Base-by-base conservation (phyloP, 1,140 invertebrate species). In the Odontomachus brunneus region DNA sequence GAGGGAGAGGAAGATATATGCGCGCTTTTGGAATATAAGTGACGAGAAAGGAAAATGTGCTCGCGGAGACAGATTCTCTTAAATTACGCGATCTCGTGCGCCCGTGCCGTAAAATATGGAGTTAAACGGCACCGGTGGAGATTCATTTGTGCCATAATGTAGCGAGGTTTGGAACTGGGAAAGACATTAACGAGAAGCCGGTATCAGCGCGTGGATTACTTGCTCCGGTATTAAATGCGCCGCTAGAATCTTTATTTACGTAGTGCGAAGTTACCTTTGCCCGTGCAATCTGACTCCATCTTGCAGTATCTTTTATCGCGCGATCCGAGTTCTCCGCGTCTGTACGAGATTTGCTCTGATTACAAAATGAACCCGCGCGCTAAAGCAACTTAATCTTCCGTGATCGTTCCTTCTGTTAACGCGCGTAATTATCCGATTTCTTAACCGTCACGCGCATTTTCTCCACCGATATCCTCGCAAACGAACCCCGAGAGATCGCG, bases 351-450 rank as follows among this genome's bases (percentile, higher is more conserved):
- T 15, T n/a, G 11, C 15, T 15, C 51, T 57, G 33, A 71, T 80
- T 80, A 51, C 65, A 33, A 80, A 80, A 80, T 69, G 71, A 80
- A 67, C 15, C 22, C 22, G 53, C 17, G 33, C 22, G 38, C 59
- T n/a, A n/a, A 55, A 80, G 57, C 26, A 49, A 29, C 12, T 67
- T 80, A 60, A 67, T 60, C 74, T 19, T 17, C 24, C 53, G 38
- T 65, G 59, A 83, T 83, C 67, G 26, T 83, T 59, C 62, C 48
- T 71, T 24, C 49, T 24, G 15, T 81, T 72, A 48, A 29, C 11
- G 12, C 0, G 14, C 22, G 55, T 55, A 67, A 83, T 83, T 76
- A 66, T 66, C 72, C 33, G 48, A 7, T 66, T 66, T 59, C 60
- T 76, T 76, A 26, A 51, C 33, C 62, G 15, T 55, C n/a, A 29